Evolutionary conservation across 2,113 vertebrate species (phyloP), one percentile per base, ranked within the genome.

Genomic region (Opisthocomus hoazin): DNA sequence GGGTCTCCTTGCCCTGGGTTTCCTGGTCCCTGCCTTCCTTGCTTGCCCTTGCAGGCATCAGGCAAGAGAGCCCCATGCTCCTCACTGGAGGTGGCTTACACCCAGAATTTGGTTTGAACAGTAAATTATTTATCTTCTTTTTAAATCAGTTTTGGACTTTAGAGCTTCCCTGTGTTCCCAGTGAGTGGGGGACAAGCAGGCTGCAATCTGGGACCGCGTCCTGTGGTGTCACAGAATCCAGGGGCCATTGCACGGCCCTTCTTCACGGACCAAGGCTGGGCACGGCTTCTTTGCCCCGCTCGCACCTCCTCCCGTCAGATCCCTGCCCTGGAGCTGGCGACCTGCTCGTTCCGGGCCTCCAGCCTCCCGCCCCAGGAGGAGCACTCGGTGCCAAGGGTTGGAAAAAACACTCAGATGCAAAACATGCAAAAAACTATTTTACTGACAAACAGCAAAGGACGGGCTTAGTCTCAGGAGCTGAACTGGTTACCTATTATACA

Each of bases 371-470:
- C 60, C n/a, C 6, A 2, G 48, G 22, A 48, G 20, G 1, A 12
- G 18, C 57, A 0, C 8, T 30, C 2, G 1, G 0, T 53, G 45
- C 81, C 36, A 46, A 90, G 56, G 37, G 37, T 29, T 70, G 88
- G 43, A 90, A 95, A 81, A 93, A 84, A 9, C 57, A 96, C 94
- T 89, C 96, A 20, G 94, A 96, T 95, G 89, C 96, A 96, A 96
- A 96, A 97, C 95, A 65, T 96, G 96, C 96, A 94, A 96, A 96
- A 96, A 97, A 95, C 92, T 91, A 96, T 95, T 97, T 97, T 97
- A 97, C 95, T 97, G 96, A 97, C 96, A 96, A 95, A 96, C 95
- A 95, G 94, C 96, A 94, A 96, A 95, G 96, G 94, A 89, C 0
- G 84, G 95, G 92, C 92, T 94, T 39, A 13, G 89, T 54, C 87